Evolutionary conservation across 1,140 invertebrate genomes (phyloP).

Genomic region (Drosophila neocordata): DNA sequence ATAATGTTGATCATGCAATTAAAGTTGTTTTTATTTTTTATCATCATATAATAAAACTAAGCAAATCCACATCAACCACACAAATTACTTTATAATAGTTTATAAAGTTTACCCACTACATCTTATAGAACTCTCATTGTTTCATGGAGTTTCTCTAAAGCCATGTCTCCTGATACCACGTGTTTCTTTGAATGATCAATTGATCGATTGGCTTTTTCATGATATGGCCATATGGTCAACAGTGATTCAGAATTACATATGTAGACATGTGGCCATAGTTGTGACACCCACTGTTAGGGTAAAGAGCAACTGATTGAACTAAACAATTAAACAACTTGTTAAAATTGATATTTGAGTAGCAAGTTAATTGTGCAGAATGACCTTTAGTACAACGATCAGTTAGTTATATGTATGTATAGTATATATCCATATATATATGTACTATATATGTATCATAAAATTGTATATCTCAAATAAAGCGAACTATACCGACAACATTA

Average conservation of each 20-base stretch:
- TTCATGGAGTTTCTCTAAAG: no score
- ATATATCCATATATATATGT: neutral
- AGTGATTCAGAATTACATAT: no score
- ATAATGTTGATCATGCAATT: slow-evolving; percentile 14
- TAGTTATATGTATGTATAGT: no score
- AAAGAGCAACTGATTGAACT: neutral
- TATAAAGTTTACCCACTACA: no score
- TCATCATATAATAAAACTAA: slow-evolving; percentile 4
- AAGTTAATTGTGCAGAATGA: slow-evolving; percentile 28
- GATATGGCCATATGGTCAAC: no score
- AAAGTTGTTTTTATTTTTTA: no score
- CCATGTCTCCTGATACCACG: neutral
- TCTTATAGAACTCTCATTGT: no score
- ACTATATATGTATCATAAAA: neutral
- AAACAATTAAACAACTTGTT: slow-evolving; percentile 3
- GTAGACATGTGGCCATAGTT: neutral
- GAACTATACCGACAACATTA: neutral
- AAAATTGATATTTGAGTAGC: slow-evolving; percentile 48
- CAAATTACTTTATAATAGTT: no score
- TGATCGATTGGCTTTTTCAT: no score
- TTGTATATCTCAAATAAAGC: slow-evolving; percentile 14
- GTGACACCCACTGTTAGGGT: no score
- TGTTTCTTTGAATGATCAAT: neutral
- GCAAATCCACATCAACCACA: no score
- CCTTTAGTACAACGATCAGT: slow-evolving; percentile 39